A percentile compares a stretch with the other conserved stretches of the same genome.
These are phyloP conservation scores for Clitarchus hookeri DNA, from an alignment of 2,888 invertebrate genomes.

Conservation along the genomic window DNA sequence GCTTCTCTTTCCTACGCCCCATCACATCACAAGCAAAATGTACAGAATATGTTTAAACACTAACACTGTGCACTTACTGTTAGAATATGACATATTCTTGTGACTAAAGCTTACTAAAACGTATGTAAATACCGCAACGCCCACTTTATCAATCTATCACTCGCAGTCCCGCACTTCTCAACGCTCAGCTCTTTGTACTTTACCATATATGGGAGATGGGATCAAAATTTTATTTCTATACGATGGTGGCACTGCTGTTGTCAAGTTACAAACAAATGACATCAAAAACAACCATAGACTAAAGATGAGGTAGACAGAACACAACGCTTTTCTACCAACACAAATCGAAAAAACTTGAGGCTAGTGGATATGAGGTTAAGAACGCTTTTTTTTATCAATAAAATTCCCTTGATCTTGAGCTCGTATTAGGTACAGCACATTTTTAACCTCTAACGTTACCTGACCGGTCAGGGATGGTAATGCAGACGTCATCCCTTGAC, in stretches of 20 bases:
- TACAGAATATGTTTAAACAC: neutral
- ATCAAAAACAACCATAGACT: neutral
- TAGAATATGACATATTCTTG: conserved; percentile 40
- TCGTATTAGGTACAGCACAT: too few species aligned
- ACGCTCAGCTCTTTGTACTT: conserved; percentile 23
- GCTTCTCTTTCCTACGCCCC: neutral
- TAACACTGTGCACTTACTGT: conserved; percentile 39
- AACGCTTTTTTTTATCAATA: too few species aligned
- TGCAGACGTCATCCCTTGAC: too few species aligned
- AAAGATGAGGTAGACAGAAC: too few species aligned
- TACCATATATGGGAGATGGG: conserved; percentile 33
- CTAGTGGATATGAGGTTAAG: too few species aligned
- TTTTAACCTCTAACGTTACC: too few species aligned
- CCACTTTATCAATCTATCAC: conserved; percentile 26
- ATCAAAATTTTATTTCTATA: conserved; percentile 17
- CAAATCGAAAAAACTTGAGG: too few species aligned
- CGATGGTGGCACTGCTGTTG: conserved; percentile 27
- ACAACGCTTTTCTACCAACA: too few species aligned
- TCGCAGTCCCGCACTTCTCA: conserved; percentile 19
- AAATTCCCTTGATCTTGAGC: too few species aligned
- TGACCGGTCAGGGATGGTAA: too few species aligned
- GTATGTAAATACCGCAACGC: conserved; percentile 30
- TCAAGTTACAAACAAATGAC: neutral
- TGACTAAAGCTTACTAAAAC: neutral
- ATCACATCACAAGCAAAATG: neutral